Evolutionary conservation across 2,888 invertebrate genomes (phyloP).

Genomic region (Stenodera caucasica): DNA sequence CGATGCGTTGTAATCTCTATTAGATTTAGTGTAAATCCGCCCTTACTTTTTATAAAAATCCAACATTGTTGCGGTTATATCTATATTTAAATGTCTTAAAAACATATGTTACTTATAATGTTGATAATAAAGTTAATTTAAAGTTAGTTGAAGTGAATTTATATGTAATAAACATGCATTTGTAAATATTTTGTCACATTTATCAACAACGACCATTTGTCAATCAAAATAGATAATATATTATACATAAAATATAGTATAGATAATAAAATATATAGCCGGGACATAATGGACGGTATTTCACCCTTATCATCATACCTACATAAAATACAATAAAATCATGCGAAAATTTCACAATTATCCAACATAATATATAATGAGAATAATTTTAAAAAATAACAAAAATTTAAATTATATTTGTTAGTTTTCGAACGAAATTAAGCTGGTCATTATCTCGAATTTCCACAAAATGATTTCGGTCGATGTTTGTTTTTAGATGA

Average conservation of each 20-base stretch:
- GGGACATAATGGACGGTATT: background rate
- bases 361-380: too few species aligned
- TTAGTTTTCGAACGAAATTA: background rate
- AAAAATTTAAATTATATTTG: background rate
- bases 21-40: too few species aligned
- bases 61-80: background rate
- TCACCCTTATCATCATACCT: conserved; percentile 3
- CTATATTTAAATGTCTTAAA: background rate
- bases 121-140: background rate
- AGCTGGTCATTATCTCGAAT: conserved; percentile 3
- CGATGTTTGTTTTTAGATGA: conserved; percentile 15
- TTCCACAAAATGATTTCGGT: background rate
- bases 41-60: background rate
- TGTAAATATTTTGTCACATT: conserved; percentile 6
- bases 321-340: too few species aligned
- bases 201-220: background rate
- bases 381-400: too few species aligned
- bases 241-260: background rate
- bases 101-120: background rate
- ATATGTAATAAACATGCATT: background rate
- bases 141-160: background rate
- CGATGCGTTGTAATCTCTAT: too few species aligned
- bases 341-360: too few species aligned
- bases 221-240: background rate
- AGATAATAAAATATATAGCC: background rate